phyloP scores from a whole-genome alignment of 1,140 invertebrate species.

The Oncopeltus fasciatus region DNA sequence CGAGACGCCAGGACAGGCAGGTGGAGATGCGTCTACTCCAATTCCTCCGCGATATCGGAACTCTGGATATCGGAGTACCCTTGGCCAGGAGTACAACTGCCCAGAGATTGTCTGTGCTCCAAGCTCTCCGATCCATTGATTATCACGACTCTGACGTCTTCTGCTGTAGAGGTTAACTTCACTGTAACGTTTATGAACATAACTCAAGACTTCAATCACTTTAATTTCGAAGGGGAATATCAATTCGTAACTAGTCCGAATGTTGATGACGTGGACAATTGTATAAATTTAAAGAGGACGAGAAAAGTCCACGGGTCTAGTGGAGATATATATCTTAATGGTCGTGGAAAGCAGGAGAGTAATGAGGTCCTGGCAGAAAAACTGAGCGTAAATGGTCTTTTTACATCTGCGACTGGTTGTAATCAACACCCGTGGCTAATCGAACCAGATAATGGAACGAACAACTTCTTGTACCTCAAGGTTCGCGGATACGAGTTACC shows the following conservation, averaged over 20 bases:
- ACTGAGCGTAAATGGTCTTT: slow-evolving; percentile 23
- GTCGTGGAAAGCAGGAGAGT: slow-evolving; percentile 32
- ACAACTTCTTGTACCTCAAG: slow-evolving; percentile 55
- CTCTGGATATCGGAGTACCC: slow-evolving; percentile 56
- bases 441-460: slow-evolving; percentile 50
- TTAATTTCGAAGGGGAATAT: slow-evolving; percentile 53
- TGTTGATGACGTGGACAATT: slow-evolving; percentile 34
- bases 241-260: slow-evolving; percentile 21
- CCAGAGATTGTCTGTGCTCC: slow-evolving; percentile 58
- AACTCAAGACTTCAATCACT: slow-evolving; percentile 63
- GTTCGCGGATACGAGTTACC: slow-evolving; percentile 46
- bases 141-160: slow-evolving; percentile 45
- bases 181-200: slow-evolving; percentile 63
- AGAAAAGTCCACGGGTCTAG: slow-evolving; percentile 49
- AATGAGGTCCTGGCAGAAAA: slow-evolving; percentile 23
- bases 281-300: slow-evolving; percentile 43
- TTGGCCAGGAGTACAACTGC: slow-evolving; percentile 44
- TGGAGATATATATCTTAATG: slow-evolving; percentile 47
- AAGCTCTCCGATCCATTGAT: slow-evolving; percentile 44
- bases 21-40: slow-evolving; percentile 41
- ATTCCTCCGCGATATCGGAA: slow-evolving; percentile 33
- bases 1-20: slow-evolving; percentile 47
- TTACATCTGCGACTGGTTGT: slow-evolving; percentile 37
- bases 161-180: slow-evolving; percentile 54
- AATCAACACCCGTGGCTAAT: slow-evolving; percentile 63